These are phyloP conservation scores for Gracilinanus agilis DNA, from an alignment of 2,113 vertebrate genomes.

Conservation along the genomic window DNA sequence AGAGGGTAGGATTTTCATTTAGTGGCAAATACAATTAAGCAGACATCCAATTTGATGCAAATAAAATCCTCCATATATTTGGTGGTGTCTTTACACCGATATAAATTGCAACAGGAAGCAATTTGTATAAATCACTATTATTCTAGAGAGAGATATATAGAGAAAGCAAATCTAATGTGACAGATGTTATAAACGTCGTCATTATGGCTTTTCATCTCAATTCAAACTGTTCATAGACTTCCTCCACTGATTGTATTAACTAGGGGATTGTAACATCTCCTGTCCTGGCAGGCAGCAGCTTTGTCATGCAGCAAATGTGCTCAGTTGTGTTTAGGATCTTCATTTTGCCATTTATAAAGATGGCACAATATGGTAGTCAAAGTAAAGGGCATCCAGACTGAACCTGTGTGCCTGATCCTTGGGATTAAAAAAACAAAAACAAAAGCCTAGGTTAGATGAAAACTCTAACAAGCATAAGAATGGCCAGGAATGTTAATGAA, in stretches of 20 bases:
- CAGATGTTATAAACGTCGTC: conserved; percentile 79
- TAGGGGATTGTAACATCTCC: conserved; percentile 42
- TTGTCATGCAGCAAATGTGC: conserved; percentile 55
- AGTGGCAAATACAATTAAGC: conserved; percentile 81
- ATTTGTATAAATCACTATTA: conserved; percentile 80
- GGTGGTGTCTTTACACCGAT: conserved; percentile 69
- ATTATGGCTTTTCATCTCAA: conserved; percentile 80
- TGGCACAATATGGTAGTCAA: conserved; percentile 28
- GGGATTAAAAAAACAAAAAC: conserved; percentile 18
- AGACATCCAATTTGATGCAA: conserved; percentile 78
- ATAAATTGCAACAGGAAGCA: conserved; percentile 78
- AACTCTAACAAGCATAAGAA: not conserved
- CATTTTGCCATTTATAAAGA: conserved; percentile 31
- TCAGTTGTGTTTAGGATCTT: conserved; percentile 28
- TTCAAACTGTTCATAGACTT: conserved; percentile 73
- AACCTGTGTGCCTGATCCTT: conserved; percentile 3
- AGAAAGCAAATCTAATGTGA: conserved; percentile 76
- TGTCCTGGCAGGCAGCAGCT: conserved; percentile 42
- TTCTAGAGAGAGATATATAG: conserved; percentile 73
- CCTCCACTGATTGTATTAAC: conserved; percentile 65
- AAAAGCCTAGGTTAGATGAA: not conserved
- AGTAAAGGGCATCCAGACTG: conserved; percentile 60
- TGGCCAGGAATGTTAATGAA: too few relatives aligned
- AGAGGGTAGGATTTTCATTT: conserved; percentile 77
- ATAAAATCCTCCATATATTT: conserved; percentile 82